These are phyloP conservation scores for Blastobasis adustella DNA, from an alignment of 2,888 invertebrate species.

Conservation along the genomic window DNA sequence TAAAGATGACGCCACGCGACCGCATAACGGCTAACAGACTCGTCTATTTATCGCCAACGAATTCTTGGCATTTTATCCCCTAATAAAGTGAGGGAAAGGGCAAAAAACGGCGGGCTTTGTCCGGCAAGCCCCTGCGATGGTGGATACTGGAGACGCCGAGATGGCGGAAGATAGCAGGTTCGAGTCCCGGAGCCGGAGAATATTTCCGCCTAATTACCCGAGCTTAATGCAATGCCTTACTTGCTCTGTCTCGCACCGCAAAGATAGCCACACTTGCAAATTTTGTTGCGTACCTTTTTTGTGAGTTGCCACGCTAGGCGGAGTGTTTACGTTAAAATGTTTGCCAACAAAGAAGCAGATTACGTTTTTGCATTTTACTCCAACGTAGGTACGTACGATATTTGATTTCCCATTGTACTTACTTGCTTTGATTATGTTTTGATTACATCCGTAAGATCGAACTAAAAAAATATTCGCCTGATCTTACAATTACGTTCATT, in stretches of 20 bases:
- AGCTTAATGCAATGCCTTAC: slow-evolving; percentile 27
- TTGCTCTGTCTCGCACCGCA: background rate
- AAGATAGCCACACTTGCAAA: background rate
- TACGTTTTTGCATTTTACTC: too few species aligned
- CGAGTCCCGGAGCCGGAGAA: slow-evolving; percentile 39
- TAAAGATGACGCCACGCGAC: slow-evolving; percentile 13
- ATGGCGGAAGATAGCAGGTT: slow-evolving; percentile 53
- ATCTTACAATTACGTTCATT: too few species aligned
- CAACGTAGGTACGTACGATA: too few species aligned
- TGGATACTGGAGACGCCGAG: slow-evolving; percentile 40
- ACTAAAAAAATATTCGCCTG: too few species aligned
- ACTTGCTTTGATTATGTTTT: too few species aligned
- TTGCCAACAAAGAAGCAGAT: too few species aligned
- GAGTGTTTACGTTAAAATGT: too few species aligned
- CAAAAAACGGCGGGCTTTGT: slow-evolving; percentile 29
- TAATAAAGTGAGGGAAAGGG: slow-evolving; percentile 11
- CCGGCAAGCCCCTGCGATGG: slow-evolving; percentile 23
- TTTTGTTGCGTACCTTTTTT: background rate
- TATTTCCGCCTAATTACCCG: slow-evolving; percentile 54
- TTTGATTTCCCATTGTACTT: too few species aligned
- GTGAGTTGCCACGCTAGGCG: background rate
- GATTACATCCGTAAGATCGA: too few species aligned
- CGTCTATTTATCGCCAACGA: slow-evolving; percentile 27
- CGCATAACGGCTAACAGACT: too few species aligned
- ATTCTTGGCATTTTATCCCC: slow-evolving; percentile 30